These are phyloP conservation scores for Plusia festucae DNA, from an alignment of 2,888 invertebrate species.

Conservation along the genomic window DNA sequence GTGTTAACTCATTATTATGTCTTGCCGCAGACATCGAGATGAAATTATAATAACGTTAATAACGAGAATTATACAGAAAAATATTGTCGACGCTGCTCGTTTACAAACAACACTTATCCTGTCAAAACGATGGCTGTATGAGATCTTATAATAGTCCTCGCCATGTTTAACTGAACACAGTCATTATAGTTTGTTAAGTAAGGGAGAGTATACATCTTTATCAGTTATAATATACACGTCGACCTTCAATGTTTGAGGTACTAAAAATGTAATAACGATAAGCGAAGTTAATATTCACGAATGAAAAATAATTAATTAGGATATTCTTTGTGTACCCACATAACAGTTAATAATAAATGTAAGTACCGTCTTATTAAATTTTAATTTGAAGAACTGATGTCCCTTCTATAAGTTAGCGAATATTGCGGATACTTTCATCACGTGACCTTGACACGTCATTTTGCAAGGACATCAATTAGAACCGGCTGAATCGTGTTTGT, in stretches of 20 bases:
- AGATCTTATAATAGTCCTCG: slow-evolving; percentile 65
- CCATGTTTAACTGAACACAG: slow-evolving; percentile 60
- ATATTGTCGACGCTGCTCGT: slow-evolving; percentile 69
- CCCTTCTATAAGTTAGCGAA: no score
- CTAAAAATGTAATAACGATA: background rate
- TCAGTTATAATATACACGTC: slow-evolving; percentile 44
- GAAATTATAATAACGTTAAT: slow-evolving; percentile 67
- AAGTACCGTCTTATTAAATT: no score
- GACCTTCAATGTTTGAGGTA: slow-evolving; percentile 44
- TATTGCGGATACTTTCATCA: no score
- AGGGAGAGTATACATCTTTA: slow-evolving; percentile 44
- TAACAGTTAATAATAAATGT: no score
- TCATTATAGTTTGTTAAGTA: slow-evolving; percentile 54
- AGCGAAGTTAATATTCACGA: background rate
- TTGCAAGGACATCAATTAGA: no score
- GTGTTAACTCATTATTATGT: slow-evolving; percentile 71
- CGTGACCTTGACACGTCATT: no score
- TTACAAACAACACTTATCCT: slow-evolving; percentile 70
- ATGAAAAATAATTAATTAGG: no score
- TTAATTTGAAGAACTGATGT: no score
- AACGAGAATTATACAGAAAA: slow-evolving; percentile 67
- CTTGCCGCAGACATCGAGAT: slow-evolving; percentile 61
- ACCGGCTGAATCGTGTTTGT: no score
- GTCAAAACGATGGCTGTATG: slow-evolving; percentile 68
- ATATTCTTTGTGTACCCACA: no score